phyloP scores from a whole-genome alignment of 2,888 invertebrate genomes.

The Chorisops tibialis region DNA sequence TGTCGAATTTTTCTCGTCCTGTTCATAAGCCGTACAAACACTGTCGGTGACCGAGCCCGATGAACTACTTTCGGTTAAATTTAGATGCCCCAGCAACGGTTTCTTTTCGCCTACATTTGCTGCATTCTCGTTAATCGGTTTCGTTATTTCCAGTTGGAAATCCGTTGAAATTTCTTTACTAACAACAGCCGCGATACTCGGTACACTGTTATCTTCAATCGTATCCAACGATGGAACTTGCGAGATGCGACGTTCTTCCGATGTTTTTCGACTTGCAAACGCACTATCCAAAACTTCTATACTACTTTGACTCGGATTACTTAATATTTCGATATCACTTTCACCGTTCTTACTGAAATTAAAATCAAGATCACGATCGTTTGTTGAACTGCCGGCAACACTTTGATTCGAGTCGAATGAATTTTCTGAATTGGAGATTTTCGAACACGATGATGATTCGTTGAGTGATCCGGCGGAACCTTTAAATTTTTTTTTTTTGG shows the following conservation, averaged over 20 bases:
- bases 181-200: background rate
- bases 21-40: slow-evolving; percentile 60
- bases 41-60: slow-evolving; percentile 62
- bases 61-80: slow-evolving; percentile 61
- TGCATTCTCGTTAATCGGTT: background rate
- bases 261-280: slow-evolving; percentile 46
- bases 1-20: slow-evolving; percentile 36
- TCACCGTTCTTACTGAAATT: slow-evolving; percentile 51
- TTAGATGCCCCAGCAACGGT: slow-evolving; percentile 32
- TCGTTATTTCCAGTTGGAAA: background rate
- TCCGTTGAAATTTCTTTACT: background rate
- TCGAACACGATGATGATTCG: slow-evolving; percentile 51
- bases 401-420: slow-evolving; percentile 52
- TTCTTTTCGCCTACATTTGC: background rate
- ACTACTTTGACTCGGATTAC: slow-evolving; percentile 69
- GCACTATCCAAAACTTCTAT: slow-evolving; percentile 61
- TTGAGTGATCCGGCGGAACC: slow-evolving; percentile 53
- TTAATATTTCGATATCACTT: slow-evolving; percentile 68
- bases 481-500: slow-evolving; percentile 35
- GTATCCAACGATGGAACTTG: slow-evolving; percentile 53
- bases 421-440: slow-evolving; percentile 47
- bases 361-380: slow-evolving; percentile 41
- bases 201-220: slow-evolving; percentile 48
- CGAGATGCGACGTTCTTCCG: slow-evolving; percentile 54
- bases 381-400: slow-evolving; percentile 49